Percentiles rank a stretch among this genome's conserved stretches.
These are phyloP conservation scores for Laticauda laticaudata DNA, from an alignment of 2,113 vertebrate genomes.

Conservation along the genomic window DNA sequence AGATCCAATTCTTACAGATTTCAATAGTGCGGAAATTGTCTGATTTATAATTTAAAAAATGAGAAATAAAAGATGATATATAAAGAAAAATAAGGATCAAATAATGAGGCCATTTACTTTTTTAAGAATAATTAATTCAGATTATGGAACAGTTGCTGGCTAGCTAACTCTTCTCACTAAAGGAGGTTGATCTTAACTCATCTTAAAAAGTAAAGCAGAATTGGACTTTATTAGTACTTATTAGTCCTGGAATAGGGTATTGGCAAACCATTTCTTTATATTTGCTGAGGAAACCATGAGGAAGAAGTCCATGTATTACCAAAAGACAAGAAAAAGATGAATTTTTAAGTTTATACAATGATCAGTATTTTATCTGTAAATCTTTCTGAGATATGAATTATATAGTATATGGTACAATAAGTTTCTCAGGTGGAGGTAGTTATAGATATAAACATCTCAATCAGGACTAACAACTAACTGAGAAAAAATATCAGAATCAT, in stretches of 20 bases:
- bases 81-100: not conserved
- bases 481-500: not conserved
- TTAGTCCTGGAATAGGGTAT: not conserved
- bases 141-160: not conserved
- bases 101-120: not conserved
- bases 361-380: not conserved
- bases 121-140: not conserved
- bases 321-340: not conserved
- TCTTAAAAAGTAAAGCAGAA: not conserved
- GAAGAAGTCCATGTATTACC: not conserved
- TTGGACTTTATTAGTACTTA: not conserved
- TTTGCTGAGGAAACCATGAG: not conserved
- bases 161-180: not conserved
- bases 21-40: not conserved
- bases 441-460: not conserved
- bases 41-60: not conserved
- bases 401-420: not conserved
- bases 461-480: not conserved
- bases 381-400: not conserved
- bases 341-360: not conserved
- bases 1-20: not conserved
- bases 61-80: not conserved
- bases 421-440: not conserved
- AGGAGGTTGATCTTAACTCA: not conserved
- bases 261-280: not conserved